Percentiles rank a stretch among this genome's conserved stretches.
Conservation (phyloP, 1,140 invertebrate species). For the Pygmarrhopalites habei region DNA sequence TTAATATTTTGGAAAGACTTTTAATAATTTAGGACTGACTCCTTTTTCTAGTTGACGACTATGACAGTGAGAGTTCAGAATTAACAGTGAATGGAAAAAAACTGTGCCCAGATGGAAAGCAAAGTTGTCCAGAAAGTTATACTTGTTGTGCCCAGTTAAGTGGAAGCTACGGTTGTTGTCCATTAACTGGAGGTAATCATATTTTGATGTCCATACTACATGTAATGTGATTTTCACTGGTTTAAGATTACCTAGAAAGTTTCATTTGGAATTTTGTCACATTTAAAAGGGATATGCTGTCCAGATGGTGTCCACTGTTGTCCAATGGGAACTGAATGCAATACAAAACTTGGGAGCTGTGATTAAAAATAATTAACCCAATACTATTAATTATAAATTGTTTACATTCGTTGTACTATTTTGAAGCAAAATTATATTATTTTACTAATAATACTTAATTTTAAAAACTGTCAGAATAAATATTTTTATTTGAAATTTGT, state of each 20-base stretch:
- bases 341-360: background rate
- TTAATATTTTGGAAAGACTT: background rate
- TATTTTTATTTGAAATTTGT: no score
- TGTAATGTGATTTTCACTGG: background rate
- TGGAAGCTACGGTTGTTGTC: conserved; percentile 4
- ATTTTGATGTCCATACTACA: background rate
- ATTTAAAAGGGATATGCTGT: background rate
- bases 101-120: conserved; percentile 3
- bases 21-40: background rate
- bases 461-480: no score
- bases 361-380: no score
- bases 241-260: background rate
- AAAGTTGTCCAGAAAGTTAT: background rate
- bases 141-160: background rate
- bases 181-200: conserved; percentile 1
- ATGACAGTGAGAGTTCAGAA: no score
- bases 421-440: no score
- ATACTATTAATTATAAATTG: no score
- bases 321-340: conserved; percentile 1
- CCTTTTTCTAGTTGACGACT: background rate
- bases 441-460: no score
- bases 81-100: background rate
- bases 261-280: background rate
- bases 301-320: conserved; percentile 4
- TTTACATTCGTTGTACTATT: no score